phyloP scores from a whole-genome alignment of 2,797 vertebrate species.

The Parambassis ranga region DNA sequence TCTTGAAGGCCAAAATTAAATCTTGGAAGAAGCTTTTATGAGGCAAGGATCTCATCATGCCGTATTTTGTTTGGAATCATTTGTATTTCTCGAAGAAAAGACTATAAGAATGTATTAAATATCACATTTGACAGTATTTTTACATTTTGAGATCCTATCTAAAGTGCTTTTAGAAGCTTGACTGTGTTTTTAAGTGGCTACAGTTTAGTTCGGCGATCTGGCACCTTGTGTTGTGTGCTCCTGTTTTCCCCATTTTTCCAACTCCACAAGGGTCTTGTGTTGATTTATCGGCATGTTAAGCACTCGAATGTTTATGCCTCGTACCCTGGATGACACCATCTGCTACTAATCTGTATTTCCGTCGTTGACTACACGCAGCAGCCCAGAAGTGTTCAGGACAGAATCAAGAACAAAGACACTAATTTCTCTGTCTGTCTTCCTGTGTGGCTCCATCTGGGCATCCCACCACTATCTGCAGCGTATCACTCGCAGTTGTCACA shows the following conservation, averaged over 20 bases:
- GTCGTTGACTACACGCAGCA: constrained; percentile 60
- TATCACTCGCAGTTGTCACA: background rate
- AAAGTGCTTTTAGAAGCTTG: background rate
- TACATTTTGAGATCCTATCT: background rate
- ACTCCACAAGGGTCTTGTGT: constrained; percentile 40
- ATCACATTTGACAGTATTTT: background rate
- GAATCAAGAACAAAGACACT: constrained; percentile 38
- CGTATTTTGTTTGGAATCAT: background rate
- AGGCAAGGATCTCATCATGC: background rate
- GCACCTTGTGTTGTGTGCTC: constrained; percentile 35
- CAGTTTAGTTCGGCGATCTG: constrained; percentile 28
- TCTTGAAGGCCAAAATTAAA: background rate
- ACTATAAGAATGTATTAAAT: too few relatives aligned
- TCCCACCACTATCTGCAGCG: constrained; percentile 5
- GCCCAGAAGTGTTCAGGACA: constrained; percentile 32
- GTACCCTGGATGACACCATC: constrained; percentile 70
- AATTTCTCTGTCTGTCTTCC: constrained; percentile 39
- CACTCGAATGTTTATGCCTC: constrained; percentile 60
- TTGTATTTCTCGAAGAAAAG: too few relatives aligned
- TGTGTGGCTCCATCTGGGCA: constrained; percentile 36
- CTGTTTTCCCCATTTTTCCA: constrained; percentile 60
- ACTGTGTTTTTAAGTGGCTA: background rate
- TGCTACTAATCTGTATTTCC: constrained; percentile 73
- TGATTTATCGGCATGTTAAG: constrained; percentile 70
- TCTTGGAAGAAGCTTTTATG: background rate